phyloP scores from a whole-genome alignment of 2,797 vertebrate genomes.

The Macrochelys suwanniensis region DNA sequence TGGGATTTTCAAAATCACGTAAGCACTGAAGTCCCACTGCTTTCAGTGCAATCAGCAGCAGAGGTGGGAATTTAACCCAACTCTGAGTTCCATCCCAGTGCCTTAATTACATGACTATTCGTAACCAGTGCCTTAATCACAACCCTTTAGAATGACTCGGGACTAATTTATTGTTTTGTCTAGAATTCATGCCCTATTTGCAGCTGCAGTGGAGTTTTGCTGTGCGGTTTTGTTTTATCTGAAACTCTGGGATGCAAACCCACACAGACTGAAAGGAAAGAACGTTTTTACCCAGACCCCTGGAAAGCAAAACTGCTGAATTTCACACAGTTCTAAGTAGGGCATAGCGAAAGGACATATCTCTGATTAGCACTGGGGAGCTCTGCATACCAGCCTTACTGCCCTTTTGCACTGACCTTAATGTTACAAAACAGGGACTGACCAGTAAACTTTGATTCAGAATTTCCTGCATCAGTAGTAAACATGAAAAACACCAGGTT shows the following conservation, averaged over 20 bases:
- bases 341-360: not conserved
- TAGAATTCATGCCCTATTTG: not conserved
- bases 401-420: not conserved
- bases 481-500: not conserved
- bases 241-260: rapidly evolving
- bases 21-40: not conserved
- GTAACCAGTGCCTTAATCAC: rapidly evolving
- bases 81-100: not conserved
- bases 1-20: not conserved
- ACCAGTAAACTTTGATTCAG: not conserved
- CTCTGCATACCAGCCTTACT: not conserved
- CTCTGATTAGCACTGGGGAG: not conserved
- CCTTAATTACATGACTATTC: not conserved
- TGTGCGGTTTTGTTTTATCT: not conserved
- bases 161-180: rapidly evolving
- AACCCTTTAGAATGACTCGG: not conserved
- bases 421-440: not conserved
- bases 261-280: not conserved
- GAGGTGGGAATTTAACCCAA: not conserved
- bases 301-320: not conserved
- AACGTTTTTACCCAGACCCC: not conserved
- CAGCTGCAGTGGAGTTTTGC: not conserved
- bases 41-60: not conserved
- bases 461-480: not conserved
- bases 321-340: not conserved